Evolutionary conservation across 2,113 vertebrate species (phyloP).

Genomic region (Piprites chloris): DNA sequence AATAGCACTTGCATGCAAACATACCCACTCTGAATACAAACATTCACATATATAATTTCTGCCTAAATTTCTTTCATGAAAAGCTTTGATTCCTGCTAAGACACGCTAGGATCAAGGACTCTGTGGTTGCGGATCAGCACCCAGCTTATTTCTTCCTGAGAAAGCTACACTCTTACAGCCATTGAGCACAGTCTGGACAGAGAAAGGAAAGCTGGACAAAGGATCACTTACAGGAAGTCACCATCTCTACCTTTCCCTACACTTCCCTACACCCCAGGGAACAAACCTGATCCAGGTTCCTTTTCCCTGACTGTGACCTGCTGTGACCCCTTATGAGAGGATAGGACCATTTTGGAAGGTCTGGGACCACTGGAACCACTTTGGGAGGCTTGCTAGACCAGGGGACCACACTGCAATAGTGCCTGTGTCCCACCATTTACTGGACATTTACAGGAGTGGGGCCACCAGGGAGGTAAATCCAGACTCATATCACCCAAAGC

Average conservation of each 20-base stretch:
- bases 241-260: too few relatives aligned
- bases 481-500: neutral
- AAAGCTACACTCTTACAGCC: neutral
- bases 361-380: neutral
- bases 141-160: neutral
- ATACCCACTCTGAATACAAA: neutral
- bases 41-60: fast-evolving
- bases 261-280: neutral
- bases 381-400: neutral
- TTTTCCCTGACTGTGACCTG: neutral
- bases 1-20: fast-evolving
- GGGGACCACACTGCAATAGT: neutral
- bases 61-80: neutral
- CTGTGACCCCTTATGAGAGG: neutral
- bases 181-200: neutral
- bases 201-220: neutral
- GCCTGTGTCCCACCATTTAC: neutral
- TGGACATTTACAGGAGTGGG: neutral
- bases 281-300: neutral
- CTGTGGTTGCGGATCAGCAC: neutral
- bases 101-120: neutral
- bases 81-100: neutral
- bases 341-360: too few relatives aligned
- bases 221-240: neutral
- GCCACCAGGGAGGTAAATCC: neutral